Evolutionary conservation across 1,140 invertebrate genomes (phyloP).

Genomic region (Caligus rogercresseyi): DNA sequence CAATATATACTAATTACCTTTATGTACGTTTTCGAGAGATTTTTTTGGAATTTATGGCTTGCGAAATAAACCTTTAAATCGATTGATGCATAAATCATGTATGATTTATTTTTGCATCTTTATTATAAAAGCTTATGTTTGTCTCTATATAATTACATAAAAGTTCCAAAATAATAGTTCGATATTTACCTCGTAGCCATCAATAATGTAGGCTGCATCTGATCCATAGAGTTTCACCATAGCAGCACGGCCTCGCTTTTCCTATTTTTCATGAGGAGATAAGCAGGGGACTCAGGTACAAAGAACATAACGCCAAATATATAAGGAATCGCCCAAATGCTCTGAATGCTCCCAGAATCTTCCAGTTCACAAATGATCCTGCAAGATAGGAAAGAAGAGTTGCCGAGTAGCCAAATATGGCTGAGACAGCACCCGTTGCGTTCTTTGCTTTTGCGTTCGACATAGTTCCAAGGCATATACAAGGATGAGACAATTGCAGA

Average conservation of each 20-base stretch:
- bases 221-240: not conserved
- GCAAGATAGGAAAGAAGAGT: conserved; percentile 2
- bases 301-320: not conserved
- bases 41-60: too few relatives aligned
- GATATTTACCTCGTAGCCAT: not conserved
- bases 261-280: not conserved
- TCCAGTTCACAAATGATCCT: conserved; percentile 3
- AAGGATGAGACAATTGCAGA: conserved; percentile 12
- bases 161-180: too few relatives aligned
- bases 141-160: too few relatives aligned
- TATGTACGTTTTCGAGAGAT: too few relatives aligned
- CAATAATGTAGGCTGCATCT: not conserved
- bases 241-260: not conserved
- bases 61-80: too few relatives aligned
- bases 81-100: too few relatives aligned
- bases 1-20: too few relatives aligned
- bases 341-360: not conserved
- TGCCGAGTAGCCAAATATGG: not conserved
- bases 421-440: not conserved
- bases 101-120: too few relatives aligned
- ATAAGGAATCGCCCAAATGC: not conserved
- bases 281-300: not conserved
- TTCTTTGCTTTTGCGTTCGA: conserved; percentile 3
- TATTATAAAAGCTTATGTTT: too few relatives aligned
- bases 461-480: conserved; percentile 6